Base-by-base conservation (phyloP, 2,888 invertebrate genomes). In the Machimus atricapillus region DNA sequence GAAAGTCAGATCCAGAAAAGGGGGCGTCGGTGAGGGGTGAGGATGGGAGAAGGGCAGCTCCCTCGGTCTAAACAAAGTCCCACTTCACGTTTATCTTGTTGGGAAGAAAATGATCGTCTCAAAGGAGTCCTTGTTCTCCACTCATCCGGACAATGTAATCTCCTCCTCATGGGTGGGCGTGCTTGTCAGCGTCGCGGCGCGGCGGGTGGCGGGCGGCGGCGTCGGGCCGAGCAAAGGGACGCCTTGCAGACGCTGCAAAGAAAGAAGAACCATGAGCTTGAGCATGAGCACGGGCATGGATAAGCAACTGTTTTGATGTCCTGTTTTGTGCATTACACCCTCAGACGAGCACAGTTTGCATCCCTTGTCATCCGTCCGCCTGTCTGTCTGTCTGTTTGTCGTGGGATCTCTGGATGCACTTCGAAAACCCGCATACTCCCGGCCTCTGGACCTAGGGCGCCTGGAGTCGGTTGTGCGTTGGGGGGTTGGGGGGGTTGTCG, bases 291-390 rank as follows among this genome's bases (percentile, higher is more conserved):
- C n/a, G 78, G 78, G 27, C 66, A 66, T 66, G 27, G 78, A 78
- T 78, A 16, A 78, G 78, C 78, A 78, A 78, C 78, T 78, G 78
- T 78, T 78, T 43, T 78, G 78, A 78, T 78, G 78, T 78, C 43
- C 78, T 78, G 40, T 78, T 78, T 78, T 78, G 43, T 78, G 43
- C 16, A 78, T 78, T 78, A 78, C 66, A 66, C 66, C 66, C 66
- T 66, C 12, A 19, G 19, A 66, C 8, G 27, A 66, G 19, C 27
- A 23, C 7, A 66, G 66, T 58, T 58, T 58, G 58, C 66, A 66
- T 66, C 8, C 66, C 66, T 66, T 27, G 66, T 66, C 66, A 66
- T 66, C 66, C 66, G 23, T 66, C 66, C 14, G 66, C 66, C 66
- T 27, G 66, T 66, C 27, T 66, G 23, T 23, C 66, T 56, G 52